Conservation (phyloP, 2,888 invertebrate genomes). For the Philaethria dido region DNA sequence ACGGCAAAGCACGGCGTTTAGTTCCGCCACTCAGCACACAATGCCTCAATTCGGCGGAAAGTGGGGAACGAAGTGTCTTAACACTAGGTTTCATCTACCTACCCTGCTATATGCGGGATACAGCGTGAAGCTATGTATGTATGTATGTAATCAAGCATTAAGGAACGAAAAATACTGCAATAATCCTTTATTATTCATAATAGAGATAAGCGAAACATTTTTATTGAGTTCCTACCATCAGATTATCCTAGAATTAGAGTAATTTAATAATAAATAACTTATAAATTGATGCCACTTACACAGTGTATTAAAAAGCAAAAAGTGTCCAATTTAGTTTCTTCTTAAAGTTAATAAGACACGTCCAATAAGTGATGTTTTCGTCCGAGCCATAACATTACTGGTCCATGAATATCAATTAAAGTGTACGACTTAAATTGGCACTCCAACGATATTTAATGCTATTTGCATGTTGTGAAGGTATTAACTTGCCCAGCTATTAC, state of each 20-base stretch:
- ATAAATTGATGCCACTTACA: not conserved
- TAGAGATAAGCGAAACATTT: no score
- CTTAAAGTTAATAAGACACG: conserved; percentile 22
- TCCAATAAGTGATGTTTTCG: conserved; percentile 33
- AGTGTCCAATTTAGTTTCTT: not conserved
- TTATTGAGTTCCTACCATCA: no score
- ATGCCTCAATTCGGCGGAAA: no score
- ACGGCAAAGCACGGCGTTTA: no score
- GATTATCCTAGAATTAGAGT: not conserved
- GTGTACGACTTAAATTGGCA: conserved; percentile 70
- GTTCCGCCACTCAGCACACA: no score
- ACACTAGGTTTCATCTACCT: no score
- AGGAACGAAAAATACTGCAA: no score
- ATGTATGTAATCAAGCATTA: no score
- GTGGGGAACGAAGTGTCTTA: no score
- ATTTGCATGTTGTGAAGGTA: conserved; percentile 69
- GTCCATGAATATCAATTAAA: conserved; percentile 75
- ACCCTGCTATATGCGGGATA: no score
- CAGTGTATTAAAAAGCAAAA: not conserved
- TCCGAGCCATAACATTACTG: conserved; percentile 53
- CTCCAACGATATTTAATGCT: conserved; percentile 67
- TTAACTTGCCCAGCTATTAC: conserved; percentile 63
- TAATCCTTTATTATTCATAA: no score
- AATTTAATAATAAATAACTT: not conserved
- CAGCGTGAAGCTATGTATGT: no score